Evolutionary conservation across 2,888 invertebrate genomes (phyloP).

Genomic region (Lumbricus terrestris): DNA sequence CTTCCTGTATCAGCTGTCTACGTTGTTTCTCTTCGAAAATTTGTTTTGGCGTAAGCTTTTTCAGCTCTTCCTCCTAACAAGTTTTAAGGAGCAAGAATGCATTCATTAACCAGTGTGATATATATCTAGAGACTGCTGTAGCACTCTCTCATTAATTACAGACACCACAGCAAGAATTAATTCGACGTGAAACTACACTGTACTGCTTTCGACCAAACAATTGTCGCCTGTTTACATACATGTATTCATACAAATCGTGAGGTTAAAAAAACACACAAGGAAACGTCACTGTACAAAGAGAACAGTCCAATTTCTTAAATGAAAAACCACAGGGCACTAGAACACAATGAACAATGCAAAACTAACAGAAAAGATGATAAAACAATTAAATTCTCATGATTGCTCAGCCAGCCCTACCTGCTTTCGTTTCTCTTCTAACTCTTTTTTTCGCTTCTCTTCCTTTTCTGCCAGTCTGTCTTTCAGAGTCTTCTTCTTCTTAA

Average conservation of each 20-base stretch:
- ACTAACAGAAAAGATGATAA: not conserved
- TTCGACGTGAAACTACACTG: not conserved
- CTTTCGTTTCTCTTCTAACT: slow-evolving; percentile 52
- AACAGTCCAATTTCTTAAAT: not conserved
- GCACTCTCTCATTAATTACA: slow-evolving; percentile 59
- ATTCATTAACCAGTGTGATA: not conserved
- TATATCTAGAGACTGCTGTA: not conserved
- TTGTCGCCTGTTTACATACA: not conserved
- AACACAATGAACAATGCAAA: not conserved
- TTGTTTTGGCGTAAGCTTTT: slow-evolving; percentile 39
- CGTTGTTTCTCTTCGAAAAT: slow-evolving; percentile 70
- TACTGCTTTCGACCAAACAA: not conserved
- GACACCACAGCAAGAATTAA: not conserved
- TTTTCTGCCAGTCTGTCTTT: slow-evolving; percentile 79
- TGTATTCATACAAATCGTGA: not conserved
- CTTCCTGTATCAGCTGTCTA: slow-evolving; percentile 79
- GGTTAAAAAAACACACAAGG: not conserved
- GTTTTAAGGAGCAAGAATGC: not conserved
- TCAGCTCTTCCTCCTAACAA: slow-evolving; percentile 68
- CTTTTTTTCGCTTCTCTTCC: slow-evolving; percentile 62
- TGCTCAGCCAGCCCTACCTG: slow-evolving; percentile 14
- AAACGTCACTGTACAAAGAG: not conserved
- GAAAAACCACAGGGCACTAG: not conserved
- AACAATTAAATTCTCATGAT: not conserved
- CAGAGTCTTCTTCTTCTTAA: slow-evolving; percentile 58